Evolutionary conservation across 2,888 invertebrate species (phyloP).

Genomic region (Dyspetes luteomarginatus): DNA sequence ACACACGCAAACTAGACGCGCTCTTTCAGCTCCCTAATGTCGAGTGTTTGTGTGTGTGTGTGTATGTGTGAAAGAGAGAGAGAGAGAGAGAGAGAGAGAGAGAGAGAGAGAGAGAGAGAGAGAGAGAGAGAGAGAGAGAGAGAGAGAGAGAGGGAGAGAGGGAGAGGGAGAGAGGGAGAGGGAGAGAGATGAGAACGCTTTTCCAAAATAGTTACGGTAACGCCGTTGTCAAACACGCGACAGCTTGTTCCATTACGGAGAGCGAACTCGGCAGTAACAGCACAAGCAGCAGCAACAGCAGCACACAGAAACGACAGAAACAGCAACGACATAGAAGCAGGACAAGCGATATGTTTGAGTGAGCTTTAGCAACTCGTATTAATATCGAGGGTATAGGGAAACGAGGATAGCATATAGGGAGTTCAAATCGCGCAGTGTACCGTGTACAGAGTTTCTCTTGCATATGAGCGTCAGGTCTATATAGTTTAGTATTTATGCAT

Average conservation of each 20-base stretch:
- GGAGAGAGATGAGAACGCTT: conserved; percentile 25
- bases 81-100: too few relatives aligned
- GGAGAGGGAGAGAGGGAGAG: conserved; percentile 2
- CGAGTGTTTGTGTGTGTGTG: too few relatives aligned
- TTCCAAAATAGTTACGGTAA: conserved; percentile 60
- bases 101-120: too few relatives aligned
- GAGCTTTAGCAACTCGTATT: conserved; percentile 53
- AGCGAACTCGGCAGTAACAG: conserved; percentile 45
- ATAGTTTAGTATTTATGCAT: background rate
- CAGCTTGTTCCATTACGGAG: conserved; percentile 47
- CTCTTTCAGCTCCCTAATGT: conserved; percentile 5
- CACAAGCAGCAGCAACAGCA: conserved; percentile 24
- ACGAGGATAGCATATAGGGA: conserved; percentile 44
- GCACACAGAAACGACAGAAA: conserved; percentile 22
- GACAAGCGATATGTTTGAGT: conserved; percentile 44
- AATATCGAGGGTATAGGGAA: conserved; percentile 52
- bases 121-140: too few relatives aligned
- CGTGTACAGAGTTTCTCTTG: conserved; percentile 39
- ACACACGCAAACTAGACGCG: too few relatives aligned
- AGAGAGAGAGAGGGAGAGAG: background rate
- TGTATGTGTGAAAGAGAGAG: too few relatives aligned
- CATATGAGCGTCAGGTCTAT: background rate
- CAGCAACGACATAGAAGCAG: background rate
- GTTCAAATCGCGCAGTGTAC: conserved; percentile 35
- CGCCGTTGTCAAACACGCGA: conserved; percentile 62